A percentile compares a stretch with the other conserved stretches of the same genome.
phyloP scores from a whole-genome alignment of 1,140 invertebrate species.

The Campoletis sonorensis region DNA sequence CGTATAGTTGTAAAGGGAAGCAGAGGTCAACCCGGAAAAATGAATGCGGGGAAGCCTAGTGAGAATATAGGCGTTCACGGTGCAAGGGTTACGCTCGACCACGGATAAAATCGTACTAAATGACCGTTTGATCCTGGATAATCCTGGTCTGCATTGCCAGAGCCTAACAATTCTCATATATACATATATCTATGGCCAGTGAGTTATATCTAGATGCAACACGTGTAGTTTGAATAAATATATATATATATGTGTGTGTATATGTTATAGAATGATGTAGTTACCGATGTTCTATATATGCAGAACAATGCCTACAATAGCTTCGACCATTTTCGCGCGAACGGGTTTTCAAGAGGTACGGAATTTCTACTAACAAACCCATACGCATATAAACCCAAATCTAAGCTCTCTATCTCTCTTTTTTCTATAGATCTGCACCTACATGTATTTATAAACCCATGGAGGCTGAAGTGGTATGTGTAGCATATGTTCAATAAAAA shows the following conservation, averaged over 20 bases:
- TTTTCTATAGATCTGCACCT: too few species aligned
- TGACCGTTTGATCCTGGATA: slow-evolving; percentile 71
- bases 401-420: not conserved
- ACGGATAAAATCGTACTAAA: slow-evolving; percentile 66
- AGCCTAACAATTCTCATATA: slow-evolving; percentile 6
- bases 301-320: not conserved
- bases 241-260: too few species aligned
- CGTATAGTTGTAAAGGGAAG: not conserved
- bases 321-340: slow-evolving; percentile 20
- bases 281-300: not conserved
- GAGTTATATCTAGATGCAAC: not conserved
- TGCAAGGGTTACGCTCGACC: slow-evolving; percentile 45
- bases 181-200: not conserved
- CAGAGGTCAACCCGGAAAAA: slow-evolving; percentile 65
- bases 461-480: too few species aligned
- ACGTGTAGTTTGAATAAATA: not conserved
- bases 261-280: not conserved
- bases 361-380: not conserved
- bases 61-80: not conserved
- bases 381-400: not conserved
- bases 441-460: too few species aligned
- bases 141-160: slow-evolving; percentile 51
- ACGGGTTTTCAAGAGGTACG: not conserved
- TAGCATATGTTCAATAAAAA: too few species aligned
- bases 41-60: slow-evolving; percentile 65